Evolutionary conservation across 2,888 invertebrate species (phyloP), one percentile per base, ranked within the genome.

Genomic region (Neocrepidodera transversa): DNA sequence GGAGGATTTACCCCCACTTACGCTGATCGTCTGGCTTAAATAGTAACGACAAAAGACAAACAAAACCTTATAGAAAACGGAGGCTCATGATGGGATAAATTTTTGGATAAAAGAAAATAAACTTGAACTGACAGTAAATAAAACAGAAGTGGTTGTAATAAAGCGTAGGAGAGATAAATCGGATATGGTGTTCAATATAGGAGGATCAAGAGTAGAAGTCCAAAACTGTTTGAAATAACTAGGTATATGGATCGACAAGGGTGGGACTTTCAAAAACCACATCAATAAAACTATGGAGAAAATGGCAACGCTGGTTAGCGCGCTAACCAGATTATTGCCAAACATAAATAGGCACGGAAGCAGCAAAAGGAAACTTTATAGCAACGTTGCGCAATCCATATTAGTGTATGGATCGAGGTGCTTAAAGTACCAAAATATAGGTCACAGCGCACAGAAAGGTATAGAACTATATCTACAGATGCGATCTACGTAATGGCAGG

Each of bases 161-260:
- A 23, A 11, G 20, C 11, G 11, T 20, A 20, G 43, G 8, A 40
- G 17, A 10, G n/a, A 18, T 17, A 16, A 5, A 40, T 10, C 16
- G 11, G 36, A 7, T 13, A 13, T 13, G 11, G 7, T 13, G 7
- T 40, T 40, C n/a, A 40, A 16, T 6, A 40, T 17, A 17, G 17
- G n/a, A 18, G 40, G 40, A 10, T 2, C 13, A 17, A 40, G 16
- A 18, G n/a, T 40, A 17, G 10, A 18, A 40, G n/a, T n/a, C n/a
- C n/a, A n/a, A n/a, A n/a, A n/a, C n/a, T n/a, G n/a, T n/a, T 11
- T 43, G 11, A 43, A 43, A 43, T 23, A 43, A 5, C 10, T 13
- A 23, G 43, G 43, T 1, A 43, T 23, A 1, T 43, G 43, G 43
- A 43, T 43, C 10, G 43, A 43, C 10, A 23, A 23, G 20, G 20